Conservation (phyloP, 2,113 vertebrate genomes). For the Paramisgurnus dabryanus region DNA sequence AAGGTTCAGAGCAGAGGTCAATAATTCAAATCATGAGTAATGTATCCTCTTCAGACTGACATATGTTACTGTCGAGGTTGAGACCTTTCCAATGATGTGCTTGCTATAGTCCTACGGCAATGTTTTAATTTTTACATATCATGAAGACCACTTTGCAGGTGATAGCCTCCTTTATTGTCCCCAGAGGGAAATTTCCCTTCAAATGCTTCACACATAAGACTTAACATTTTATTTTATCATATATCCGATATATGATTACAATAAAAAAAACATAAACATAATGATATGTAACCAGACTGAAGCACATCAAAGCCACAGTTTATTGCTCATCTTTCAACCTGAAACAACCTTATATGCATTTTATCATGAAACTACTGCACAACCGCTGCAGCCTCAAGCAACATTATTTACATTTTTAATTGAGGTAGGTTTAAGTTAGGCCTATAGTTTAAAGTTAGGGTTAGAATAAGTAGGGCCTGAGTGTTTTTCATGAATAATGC, state of each 20-base stretch:
- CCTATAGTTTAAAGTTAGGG: not conserved
- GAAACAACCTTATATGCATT: not conserved
- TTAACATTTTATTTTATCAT: not conserved
- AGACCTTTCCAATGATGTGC: not conserved
- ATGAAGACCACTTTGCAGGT: not conserved
- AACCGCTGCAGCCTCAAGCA: not conserved
- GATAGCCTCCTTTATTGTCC: not conserved
- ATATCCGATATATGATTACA: not conserved
- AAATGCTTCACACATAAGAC: not conserved
- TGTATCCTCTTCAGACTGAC: not conserved
- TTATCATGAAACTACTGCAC: not conserved
- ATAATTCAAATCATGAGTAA: slow-evolving; percentile 2
- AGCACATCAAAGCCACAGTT: not conserved
- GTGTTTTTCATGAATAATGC: not conserved
- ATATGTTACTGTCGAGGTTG: not conserved
- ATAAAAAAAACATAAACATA: not conserved
- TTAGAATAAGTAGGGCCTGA: not conserved
- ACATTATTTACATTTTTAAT: not conserved
- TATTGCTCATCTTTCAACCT: slow-evolving; percentile 8
- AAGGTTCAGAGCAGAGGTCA: not conserved
- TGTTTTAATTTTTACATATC: not conserved
- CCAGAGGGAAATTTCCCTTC: not conserved
- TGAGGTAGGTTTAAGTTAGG: not conserved
- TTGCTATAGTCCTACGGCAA: not conserved
- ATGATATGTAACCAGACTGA: not conserved